phyloP scores from a whole-genome alignment of 2,888 invertebrate species.

The Chaetoderma sp. region DNA sequence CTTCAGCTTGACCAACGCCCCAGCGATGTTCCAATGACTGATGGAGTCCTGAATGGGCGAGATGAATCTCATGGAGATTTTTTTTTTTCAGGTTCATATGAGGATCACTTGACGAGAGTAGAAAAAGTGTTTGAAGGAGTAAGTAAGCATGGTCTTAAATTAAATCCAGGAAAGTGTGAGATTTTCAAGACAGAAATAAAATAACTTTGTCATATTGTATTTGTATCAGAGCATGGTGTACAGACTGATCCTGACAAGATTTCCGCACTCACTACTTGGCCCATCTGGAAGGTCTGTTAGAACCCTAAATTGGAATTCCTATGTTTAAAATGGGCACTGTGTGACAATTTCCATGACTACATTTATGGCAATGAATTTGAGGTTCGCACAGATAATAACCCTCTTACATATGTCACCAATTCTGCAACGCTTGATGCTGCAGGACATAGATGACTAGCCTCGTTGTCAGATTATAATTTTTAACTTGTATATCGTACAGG shows the following conservation, averaged over 20 bases:
- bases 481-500: too few relatives aligned
- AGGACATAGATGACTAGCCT: too few relatives aligned
- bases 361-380: too few relatives aligned
- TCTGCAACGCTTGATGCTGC: slow-evolving; percentile 21
- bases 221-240: too few relatives aligned
- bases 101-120: slow-evolving; percentile 18
- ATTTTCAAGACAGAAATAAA: slow-evolving; percentile 18
- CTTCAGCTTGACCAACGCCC: slow-evolving; percentile 45
- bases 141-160: slow-evolving; percentile 14
- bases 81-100: slow-evolving; percentile 24
- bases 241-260: too few relatives aligned
- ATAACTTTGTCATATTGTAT: slow-evolving; percentile 28
- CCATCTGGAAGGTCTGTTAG: slow-evolving; percentile 13
- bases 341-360: too few relatives aligned
- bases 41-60: slow-evolving; percentile 33
- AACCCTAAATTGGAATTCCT: too few relatives aligned
- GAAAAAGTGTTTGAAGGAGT: slow-evolving; percentile 22
- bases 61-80: slow-evolving; percentile 22
- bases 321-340: too few relatives aligned
- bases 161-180: slow-evolving; percentile 30
- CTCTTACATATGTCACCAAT: too few relatives aligned
- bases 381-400: too few relatives aligned
- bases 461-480: slow-evolving; percentile 21
- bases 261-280: too few relatives aligned
- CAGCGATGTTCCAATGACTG: slow-evolving; percentile 46